Conservation (phyloP, 2,888 invertebrate genomes). For the Heliconius cydno region DNA sequence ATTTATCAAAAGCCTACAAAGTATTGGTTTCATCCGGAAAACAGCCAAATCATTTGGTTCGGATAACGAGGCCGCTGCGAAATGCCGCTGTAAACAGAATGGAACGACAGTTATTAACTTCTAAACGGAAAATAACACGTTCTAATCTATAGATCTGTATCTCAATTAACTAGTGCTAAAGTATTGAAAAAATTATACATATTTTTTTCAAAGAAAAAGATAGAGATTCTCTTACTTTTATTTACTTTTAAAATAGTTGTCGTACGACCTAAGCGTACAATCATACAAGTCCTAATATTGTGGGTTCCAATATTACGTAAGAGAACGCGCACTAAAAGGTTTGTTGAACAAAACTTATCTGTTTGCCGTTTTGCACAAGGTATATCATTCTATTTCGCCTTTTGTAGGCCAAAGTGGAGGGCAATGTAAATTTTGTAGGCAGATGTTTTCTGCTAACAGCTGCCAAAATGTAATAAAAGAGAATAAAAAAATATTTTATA, state of each 20-base stretch:
- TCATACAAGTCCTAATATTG: background rate
- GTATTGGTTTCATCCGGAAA: slow-evolving; percentile 45
- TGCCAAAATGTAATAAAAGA: background rate
- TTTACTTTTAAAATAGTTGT: background rate
- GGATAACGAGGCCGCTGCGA: slow-evolving; percentile 64
- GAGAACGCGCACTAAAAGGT: background rate
- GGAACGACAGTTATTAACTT: slow-evolving; percentile 67
- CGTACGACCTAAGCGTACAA: background rate
- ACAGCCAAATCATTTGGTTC: slow-evolving; percentile 61
- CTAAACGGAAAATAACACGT: slow-evolving; percentile 51
- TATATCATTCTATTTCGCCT: background rate
- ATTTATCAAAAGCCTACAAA: slow-evolving; percentile 30
- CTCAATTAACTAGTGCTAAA: background rate
- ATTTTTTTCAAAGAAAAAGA: background rate
- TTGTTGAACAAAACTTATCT: background rate
- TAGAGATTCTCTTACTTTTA: background rate
- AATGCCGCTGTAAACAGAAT: slow-evolving; percentile 71
- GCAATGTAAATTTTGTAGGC: background rate
- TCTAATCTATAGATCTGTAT: slow-evolving; percentile 11
- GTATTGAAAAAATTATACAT: background rate
- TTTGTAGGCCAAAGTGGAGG: background rate
- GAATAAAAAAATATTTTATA: too few relatives aligned
- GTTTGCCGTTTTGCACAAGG: background rate
- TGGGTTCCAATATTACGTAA: background rate
- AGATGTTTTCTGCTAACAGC: background rate